phyloP scores from a whole-genome alignment of 2,888 invertebrate species.

The Phlogophora meticulosa region DNA sequence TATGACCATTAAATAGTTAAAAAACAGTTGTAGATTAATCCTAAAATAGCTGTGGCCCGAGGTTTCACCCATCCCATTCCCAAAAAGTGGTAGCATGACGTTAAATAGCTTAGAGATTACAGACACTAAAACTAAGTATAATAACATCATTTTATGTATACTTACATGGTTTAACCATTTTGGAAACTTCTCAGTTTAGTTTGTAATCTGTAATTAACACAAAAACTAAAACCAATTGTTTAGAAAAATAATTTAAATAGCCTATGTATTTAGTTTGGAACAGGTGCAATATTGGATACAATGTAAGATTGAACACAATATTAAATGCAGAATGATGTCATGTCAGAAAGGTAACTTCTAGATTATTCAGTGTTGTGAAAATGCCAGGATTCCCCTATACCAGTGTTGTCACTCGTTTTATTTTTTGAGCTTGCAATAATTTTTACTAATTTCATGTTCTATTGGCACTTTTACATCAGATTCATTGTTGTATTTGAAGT shows the following conservation, averaged over 20 bases:
- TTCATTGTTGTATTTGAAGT: not conserved
- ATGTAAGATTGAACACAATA: not conserved
- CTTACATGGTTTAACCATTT: conserved; percentile 60
- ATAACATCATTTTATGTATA: not conserved
- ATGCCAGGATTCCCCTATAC: conserved; percentile 36
- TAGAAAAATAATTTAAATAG: not conserved
- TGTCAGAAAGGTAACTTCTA: conserved; percentile 14
- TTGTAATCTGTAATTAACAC: conserved; percentile 38
- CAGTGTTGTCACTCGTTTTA: conserved; percentile 27
- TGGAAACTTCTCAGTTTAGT: conserved; percentile 6
- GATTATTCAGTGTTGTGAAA: conserved; percentile 30
- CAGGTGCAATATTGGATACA: not conserved
- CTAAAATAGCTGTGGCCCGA: not conserved
- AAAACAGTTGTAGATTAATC: not conserved
- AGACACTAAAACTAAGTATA: too few relatives aligned
- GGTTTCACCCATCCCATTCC: too few relatives aligned
- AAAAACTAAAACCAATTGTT: conserved; percentile 12
- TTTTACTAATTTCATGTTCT: not conserved
- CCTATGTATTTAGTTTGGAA: not conserved
- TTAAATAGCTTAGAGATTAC: too few relatives aligned
- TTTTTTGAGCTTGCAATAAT: not conserved
- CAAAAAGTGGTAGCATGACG: too few relatives aligned
- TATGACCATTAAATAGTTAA: not conserved
- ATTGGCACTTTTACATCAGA: not conserved
- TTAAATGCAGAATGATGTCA: conserved; percentile 11